phyloP scores from a whole-genome alignment of 2,888 invertebrate genomes.

The Stenchaetothrips biformis region DNA sequence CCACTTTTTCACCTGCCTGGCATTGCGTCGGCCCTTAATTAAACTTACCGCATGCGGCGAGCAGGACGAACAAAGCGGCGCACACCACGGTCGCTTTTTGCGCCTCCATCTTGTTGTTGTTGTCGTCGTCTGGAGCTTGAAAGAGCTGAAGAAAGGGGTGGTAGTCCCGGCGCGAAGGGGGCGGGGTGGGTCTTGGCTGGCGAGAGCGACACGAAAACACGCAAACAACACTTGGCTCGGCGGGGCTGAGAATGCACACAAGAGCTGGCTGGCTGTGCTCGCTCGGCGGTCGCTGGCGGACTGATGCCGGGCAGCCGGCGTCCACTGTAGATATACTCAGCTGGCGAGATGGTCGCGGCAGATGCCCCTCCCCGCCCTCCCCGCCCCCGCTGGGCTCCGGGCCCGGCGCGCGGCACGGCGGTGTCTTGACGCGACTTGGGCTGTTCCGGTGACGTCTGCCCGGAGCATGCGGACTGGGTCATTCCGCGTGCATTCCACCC shows the following conservation, averaged over 20 bases:
- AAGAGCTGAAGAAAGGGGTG: too few species aligned
- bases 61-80: neutral
- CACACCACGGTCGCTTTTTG: neutral
- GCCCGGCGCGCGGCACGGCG: neutral
- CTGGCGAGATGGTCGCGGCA: neutral
- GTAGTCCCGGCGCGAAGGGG: neutral
- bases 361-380: neutral
- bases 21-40: neutral
- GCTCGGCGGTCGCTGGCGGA: neutral
- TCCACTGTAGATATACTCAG: neutral
- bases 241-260: neutral
- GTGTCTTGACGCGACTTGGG: neutral
- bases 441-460: constrained; percentile 15
- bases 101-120: neutral
- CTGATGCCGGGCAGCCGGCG: neutral
- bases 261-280: neutral
- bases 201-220: too few species aligned
- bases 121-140: neutral
- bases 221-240: neutral
- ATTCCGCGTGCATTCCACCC: neutral
- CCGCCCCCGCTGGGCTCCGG: neutral
- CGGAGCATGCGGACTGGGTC: neutral
- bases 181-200: neutral
- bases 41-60: constrained; percentile 8
- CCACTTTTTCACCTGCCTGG: neutral